Conservation (phyloP, 2,113 vertebrate species). For the Triplophysa dalaica region DNA sequence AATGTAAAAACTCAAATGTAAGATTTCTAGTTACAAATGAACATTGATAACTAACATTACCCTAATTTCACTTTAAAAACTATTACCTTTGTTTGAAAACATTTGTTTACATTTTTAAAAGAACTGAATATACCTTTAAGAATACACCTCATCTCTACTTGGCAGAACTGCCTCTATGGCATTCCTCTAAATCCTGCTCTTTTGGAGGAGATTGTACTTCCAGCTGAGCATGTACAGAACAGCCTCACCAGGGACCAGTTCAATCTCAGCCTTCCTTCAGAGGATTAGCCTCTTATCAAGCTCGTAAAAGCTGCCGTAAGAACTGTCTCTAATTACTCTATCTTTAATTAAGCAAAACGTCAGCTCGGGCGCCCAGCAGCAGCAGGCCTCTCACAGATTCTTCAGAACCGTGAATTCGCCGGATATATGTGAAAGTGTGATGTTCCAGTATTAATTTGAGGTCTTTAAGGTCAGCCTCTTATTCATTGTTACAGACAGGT, state of each 20-base stretch:
- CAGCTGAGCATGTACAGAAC: constrained; percentile 49
- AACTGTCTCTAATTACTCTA: constrained; percentile 77
- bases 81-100: too few relatives aligned
- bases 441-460: constrained; percentile 13
- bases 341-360: constrained; percentile 78
- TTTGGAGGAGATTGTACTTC: constrained; percentile 48
- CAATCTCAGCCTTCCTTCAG: constrained; percentile 73
- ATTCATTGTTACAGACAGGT: not conserved
- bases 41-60: not conserved
- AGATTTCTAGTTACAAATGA: not conserved
- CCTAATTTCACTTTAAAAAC: too few relatives aligned
- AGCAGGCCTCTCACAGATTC: constrained; percentile 29
- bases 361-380: constrained; percentile 68
- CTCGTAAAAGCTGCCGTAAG: constrained; percentile 71
- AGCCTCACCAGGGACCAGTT: constrained; percentile 67
- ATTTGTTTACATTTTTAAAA: too few relatives aligned
- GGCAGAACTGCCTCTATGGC: constrained; percentile 9
- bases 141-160: not conserved
- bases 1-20: not conserved
- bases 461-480: not conserved
- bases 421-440: constrained; percentile 10
- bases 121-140: too few relatives aligned
- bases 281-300: constrained; percentile 80
- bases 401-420: constrained; percentile 54
- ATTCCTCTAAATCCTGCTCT: constrained; percentile 43